A percentile compares a stretch with the other conserved stretches of the same genome.
Evolutionary conservation across 2,888 invertebrate genomes (phyloP).

Genomic region (Elaeidobius kamerunicus): DNA sequence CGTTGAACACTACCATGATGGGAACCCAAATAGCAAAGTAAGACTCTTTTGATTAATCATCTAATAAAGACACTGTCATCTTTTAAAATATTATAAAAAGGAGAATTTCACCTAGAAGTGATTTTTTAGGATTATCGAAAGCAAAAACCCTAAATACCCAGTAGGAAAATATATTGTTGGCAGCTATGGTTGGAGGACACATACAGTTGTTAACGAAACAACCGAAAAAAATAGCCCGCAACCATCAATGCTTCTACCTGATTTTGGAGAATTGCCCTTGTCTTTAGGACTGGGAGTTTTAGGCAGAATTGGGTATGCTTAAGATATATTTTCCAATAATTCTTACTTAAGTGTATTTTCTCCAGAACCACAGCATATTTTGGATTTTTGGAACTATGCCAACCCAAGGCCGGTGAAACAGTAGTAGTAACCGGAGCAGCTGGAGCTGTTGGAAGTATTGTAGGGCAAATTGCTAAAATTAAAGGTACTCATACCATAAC

Average conservation of each 20-base stretch:
- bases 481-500: too few relatives aligned
- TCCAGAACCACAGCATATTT: constrained; percentile 72
- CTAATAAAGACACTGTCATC: too few relatives aligned
- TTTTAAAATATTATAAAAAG: too few relatives aligned
- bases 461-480: constrained; percentile 76
- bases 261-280: constrained; percentile 57
- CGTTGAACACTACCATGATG: constrained; percentile 59
- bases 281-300: constrained; percentile 64
- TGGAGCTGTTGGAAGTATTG: constrained; percentile 74
- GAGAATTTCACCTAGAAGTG: too few relatives aligned
- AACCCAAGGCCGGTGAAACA: constrained; percentile 69
- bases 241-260: constrained; percentile 49
- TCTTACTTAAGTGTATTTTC: too few relatives aligned
- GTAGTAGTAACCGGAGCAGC: constrained; percentile 72
- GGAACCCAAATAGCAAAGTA: constrained; percentile 70
- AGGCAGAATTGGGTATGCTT: constrained; percentile 67
- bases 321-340: neutral
- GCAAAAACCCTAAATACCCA: constrained; percentile 62
- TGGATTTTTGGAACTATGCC: constrained; percentile 67
- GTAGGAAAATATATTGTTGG: constrained; percentile 59
- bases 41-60: too few relatives aligned
- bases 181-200: constrained; percentile 66
- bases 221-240: too few relatives aligned
- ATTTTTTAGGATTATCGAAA: constrained; percentile 45
- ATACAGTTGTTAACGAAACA: constrained; percentile 53